phyloP scores from a whole-genome alignment of 2,888 invertebrate species.

The Stenolophus ochropezus region DNA sequence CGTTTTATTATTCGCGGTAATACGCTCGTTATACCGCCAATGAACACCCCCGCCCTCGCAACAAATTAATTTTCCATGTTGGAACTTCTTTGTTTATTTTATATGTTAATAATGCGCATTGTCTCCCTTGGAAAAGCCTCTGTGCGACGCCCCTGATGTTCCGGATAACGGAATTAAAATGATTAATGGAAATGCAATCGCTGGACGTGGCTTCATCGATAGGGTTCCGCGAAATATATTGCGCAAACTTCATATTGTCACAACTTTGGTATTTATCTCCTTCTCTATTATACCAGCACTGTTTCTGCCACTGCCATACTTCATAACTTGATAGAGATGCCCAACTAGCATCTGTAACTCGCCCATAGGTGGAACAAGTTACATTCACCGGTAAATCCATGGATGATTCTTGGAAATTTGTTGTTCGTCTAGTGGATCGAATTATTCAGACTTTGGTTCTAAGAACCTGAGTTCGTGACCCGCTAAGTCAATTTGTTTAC shows the following conservation, averaged over 20 bases:
- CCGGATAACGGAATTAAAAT: constrained; percentile 45
- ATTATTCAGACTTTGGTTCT: too few relatives aligned
- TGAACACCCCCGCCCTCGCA: constrained; percentile 11
- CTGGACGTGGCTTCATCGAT: neutral
- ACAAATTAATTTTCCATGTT: constrained; percentile 55
- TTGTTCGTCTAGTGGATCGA: too few relatives aligned
- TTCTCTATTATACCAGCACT: neutral
- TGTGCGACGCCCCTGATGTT: neutral
- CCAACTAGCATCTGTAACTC: too few relatives aligned
- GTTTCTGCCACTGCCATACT: neutral
- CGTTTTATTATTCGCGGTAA: constrained; percentile 41
- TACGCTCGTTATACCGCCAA: constrained; percentile 30
- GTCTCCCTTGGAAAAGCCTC: constrained; percentile 25
- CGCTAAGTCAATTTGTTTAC: too few relatives aligned
- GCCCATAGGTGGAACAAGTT: too few relatives aligned
- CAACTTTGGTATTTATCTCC: constrained; percentile 18
- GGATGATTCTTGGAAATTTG: too few relatives aligned
- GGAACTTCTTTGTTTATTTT: constrained; percentile 55
- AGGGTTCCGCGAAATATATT: constrained; percentile 2
- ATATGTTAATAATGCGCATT: constrained; percentile 56
- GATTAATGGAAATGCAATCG: constrained; percentile 52
- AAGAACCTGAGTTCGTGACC: too few relatives aligned
- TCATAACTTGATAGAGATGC: too few relatives aligned
- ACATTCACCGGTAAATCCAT: too few relatives aligned
- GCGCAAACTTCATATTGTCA: constrained; percentile 26